A percentile compares a stretch with the other conserved stretches of the same genome.
These are phyloP conservation scores for Drosophila navojoa DNA, from an alignment of 1,140 invertebrate genomes.

Conservation along the genomic window DNA sequence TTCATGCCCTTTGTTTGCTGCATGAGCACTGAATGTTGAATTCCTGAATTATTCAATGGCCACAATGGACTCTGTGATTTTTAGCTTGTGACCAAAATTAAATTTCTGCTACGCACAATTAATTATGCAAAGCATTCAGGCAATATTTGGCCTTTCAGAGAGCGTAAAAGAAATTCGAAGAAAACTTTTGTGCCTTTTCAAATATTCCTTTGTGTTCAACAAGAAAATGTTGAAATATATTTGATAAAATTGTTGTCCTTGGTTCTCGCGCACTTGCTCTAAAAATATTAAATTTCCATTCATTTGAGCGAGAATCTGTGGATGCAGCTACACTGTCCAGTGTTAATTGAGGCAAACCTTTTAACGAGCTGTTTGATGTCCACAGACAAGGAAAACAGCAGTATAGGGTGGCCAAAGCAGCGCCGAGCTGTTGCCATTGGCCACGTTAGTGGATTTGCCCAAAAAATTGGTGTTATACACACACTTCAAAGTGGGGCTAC, in stretches of 20 bases:
- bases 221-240: neutral
- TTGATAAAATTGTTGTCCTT: too few relatives aligned
- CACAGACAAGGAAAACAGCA: neutral
- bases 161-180: neutral
- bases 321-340: neutral
- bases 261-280: neutral
- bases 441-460: neutral
- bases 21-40: too few relatives aligned
- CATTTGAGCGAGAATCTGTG: neutral
- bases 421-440: neutral
- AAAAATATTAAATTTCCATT: neutral
- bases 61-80: too few relatives aligned
- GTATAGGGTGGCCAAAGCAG: neutral
- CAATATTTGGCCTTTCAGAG: neutral
- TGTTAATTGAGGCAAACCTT: constrained; percentile 8
- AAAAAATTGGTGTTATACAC: constrained; percentile 9
- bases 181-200: neutral
- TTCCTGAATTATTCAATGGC: too few relatives aligned
- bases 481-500: constrained; percentile 26
- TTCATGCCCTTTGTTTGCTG: too few relatives aligned
- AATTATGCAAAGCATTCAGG: neutral
- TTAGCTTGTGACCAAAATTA: neutral
- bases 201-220: neutral
- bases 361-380: constrained; percentile 7
- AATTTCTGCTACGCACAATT: neutral